Evolutionary conservation across 1,140 invertebrate species (phyloP).

Genomic region (Drosophila mayri): DNA sequence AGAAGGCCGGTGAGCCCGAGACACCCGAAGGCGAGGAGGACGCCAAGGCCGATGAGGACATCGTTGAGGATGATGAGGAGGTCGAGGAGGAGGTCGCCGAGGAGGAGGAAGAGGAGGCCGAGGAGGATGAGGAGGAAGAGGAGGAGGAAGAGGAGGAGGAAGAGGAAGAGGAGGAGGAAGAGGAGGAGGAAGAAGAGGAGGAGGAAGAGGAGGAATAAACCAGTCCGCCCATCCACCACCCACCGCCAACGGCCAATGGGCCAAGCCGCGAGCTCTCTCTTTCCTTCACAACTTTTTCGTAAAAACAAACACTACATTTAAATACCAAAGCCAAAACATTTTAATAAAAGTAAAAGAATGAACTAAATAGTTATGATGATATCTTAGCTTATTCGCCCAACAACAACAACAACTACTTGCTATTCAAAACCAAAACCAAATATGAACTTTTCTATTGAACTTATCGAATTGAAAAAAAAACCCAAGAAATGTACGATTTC

Average conservation of each 20-base stretch:
- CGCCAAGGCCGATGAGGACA: constrained; percentile 90
- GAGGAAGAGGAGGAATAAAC: constrained; percentile 89
- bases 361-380: constrained; percentile 84
- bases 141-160: constrained; percentile 91
- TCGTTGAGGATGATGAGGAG: constrained; percentile 90
- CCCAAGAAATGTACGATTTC: constrained; percentile 75
- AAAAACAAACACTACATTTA: constrained; percentile 78
- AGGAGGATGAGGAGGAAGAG: constrained; percentile 90
- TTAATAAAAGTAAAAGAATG: constrained; percentile 84
- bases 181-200: constrained; percentile 86
- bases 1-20: constrained; percentile 94
- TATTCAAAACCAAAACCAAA: constrained; percentile 36
- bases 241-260: background rate
- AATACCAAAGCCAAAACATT: constrained; percentile 78
- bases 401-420: constrained; percentile 33
- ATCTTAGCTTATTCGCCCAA: constrained; percentile 82
- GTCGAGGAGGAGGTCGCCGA: constrained; percentile 90
- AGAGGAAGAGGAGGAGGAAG: constrained; percentile 88
- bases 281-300: constrained; percentile 73
- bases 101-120: constrained; percentile 90
- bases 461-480: constrained; percentile 28
- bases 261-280: constrained; percentile 23
- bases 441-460: constrained; percentile 62
- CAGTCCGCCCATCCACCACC: constrained; percentile 66
- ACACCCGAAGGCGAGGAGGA: constrained; percentile 95